phyloP scores from a whole-genome alignment of 1,140 invertebrate genomes.

The Cardiocondyla obscurior region DNA sequence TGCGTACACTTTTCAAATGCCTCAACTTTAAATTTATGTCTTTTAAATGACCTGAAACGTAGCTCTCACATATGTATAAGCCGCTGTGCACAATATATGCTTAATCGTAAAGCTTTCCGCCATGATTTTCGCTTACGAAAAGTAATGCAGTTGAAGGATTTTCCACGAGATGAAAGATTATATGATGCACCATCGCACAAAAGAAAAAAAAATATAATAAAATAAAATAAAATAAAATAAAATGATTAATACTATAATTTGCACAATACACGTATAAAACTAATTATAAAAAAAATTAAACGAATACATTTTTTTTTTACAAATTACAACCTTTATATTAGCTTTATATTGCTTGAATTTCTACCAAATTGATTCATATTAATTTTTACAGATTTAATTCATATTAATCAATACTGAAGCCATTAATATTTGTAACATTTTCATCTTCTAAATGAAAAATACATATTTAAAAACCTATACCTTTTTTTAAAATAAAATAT shows the following conservation, averaged over 20 bases:
- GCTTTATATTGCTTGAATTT: neutral
- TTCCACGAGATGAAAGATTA: slow-evolving; percentile 26
- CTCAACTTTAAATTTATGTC: neutral
- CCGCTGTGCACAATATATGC: neutral
- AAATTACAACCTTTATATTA: neutral
- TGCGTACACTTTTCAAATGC: neutral
- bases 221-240: too few species aligned
- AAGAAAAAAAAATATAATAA: too few species aligned
- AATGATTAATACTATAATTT: neutral
- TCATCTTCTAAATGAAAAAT: too few species aligned
- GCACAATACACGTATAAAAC: neutral
- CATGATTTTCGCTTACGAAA: slow-evolving; percentile 34
- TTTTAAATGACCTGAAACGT: slow-evolving; percentile 34
- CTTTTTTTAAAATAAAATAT: neutral
- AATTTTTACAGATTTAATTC: neutral
- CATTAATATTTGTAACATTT: too few species aligned
- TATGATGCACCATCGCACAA: neutral
- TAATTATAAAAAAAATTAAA: neutral
- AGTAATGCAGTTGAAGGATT: slow-evolving; percentile 20
- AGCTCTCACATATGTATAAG: neutral
- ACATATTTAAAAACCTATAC: too few species aligned
- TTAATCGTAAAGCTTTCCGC: slow-evolving; percentile 7
- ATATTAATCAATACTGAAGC: too few species aligned
- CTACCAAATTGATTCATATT: neutral
- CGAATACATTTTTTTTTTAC: neutral